Conservation (phyloP, 2,797 vertebrate species). For the Catharus ustulatus region DNA sequence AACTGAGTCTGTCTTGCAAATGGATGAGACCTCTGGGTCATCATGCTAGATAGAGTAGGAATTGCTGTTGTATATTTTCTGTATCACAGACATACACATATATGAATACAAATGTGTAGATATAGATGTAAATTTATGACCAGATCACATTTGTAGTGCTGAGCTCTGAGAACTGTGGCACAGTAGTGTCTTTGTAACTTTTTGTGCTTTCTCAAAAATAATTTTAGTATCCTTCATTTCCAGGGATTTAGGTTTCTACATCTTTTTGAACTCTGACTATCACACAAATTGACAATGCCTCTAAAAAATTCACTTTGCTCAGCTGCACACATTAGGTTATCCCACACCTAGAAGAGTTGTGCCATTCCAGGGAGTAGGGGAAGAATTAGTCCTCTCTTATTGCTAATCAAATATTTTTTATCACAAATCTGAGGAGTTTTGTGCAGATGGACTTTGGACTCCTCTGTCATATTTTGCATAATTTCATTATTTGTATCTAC, state of each 20-base stretch:
- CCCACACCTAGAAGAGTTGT: not conserved
- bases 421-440: not conserved
- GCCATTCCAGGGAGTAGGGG: not conserved
- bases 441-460: not conserved
- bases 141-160: not conserved
- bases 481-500: not conserved
- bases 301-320: not conserved
- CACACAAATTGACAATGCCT: not conserved
- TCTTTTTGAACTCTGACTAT: not conserved
- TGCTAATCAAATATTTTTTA: not conserved
- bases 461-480: not conserved
- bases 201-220: not conserved
- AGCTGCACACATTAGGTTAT: not conserved
- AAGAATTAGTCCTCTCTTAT: not conserved
- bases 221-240: not conserved
- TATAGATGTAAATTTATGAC: not conserved
- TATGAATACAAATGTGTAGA: not conserved
- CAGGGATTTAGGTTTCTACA: not conserved
- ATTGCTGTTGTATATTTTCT: not conserved
- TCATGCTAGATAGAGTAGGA: not conserved
- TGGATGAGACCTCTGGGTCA: not conserved
- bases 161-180: not conserved
- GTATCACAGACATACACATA: not conserved
- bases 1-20: not conserved
- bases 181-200: not conserved